phyloP scores from a whole-genome alignment of 2,888 invertebrate genomes.

The Hypena proboscidalis region DNA sequence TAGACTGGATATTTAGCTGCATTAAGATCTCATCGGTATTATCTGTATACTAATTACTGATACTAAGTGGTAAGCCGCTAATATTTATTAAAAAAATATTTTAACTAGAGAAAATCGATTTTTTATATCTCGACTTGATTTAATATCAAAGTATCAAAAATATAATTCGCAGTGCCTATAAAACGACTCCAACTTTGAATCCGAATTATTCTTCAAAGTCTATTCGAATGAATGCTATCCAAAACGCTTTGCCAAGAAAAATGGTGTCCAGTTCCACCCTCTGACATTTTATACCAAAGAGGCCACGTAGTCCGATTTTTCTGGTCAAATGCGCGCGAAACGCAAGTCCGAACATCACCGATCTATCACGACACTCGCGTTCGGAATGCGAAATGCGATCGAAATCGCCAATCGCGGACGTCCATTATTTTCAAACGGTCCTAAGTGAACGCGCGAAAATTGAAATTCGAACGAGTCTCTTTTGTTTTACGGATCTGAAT shows the following conservation, averaged over 20 bases:
- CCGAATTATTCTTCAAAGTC: conserved; percentile 5
- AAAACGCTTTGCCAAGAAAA: conserved; percentile 26
- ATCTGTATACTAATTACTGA: no score
- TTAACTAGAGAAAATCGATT: no score
- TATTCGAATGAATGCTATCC: conserved; percentile 9
- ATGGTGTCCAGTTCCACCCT: conserved; percentile 44
- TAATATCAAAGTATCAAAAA: no score
- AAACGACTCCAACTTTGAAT: conserved; percentile 2
- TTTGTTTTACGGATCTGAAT: conserved; percentile 67
- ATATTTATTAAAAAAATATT: no score
- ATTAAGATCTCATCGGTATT: no score
- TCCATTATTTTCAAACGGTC: conserved; percentile 68
- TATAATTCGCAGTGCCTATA: no score
- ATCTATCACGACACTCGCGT: conserved; percentile 77
- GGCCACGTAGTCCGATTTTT: conserved; percentile 73
- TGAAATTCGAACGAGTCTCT: conserved; percentile 71
- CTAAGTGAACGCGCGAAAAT: conserved; percentile 62
- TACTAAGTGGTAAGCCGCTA: no score
- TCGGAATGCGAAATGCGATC: conserved; percentile 74
- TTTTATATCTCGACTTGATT: no score
- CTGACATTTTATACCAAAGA: conserved; percentile 46
- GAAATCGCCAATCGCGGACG: conserved; percentile 73
- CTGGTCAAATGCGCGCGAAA: conserved; percentile 76
- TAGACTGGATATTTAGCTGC: no score
- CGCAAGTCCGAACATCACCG: conserved; percentile 67